Evolutionary conservation across 2,797 vertebrate genomes (phyloP).

Genomic region (Odontamblyopus rebecca): DNA sequence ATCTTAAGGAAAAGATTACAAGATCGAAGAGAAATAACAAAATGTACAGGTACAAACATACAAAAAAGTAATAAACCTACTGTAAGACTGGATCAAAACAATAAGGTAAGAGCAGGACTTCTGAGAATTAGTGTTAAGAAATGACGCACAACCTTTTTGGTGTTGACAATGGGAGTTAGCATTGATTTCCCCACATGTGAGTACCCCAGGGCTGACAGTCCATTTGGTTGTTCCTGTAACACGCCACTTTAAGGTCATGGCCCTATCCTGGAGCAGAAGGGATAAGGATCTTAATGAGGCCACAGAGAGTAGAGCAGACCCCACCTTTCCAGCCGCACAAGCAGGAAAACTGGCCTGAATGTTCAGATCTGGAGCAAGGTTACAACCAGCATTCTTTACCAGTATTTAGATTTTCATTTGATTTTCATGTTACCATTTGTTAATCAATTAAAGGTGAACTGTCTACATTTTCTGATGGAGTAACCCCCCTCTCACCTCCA

Average conservation of each 20-base stretch:
- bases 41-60: not conserved
- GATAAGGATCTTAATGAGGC: conserved; percentile 61
- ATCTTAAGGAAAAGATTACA: not conserved
- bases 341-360: conserved; percentile 17
- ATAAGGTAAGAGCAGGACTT: not conserved
- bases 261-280: conserved; percentile 38
- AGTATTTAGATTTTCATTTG: not conserved
- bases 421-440: conserved; percentile 25
- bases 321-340: conserved; percentile 40
- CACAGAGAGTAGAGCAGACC: conserved; percentile 35
- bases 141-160: conserved; percentile 17
- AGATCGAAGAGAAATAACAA: conserved; percentile 24
- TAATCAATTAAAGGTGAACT: conserved; percentile 8
- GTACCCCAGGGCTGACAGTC: conserved; percentile 13
- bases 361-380: conserved; percentile 22
- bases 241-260: conserved; percentile 33
- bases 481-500: too few species aligned
- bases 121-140: conserved; percentile 14
- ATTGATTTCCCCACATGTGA: not conserved
- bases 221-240: conserved; percentile 42
- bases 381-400: not conserved
- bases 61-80: too few species aligned
- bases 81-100: not conserved
- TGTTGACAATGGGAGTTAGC: conserved; percentile 17
- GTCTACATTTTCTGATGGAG: not conserved